A percentile compares a stretch with the other conserved stretches of the same genome.
These are phyloP conservation scores for Pelvicachromis taeniatus DNA, from an alignment of 2,113 vertebrate genomes.

Conservation along the genomic window DNA sequence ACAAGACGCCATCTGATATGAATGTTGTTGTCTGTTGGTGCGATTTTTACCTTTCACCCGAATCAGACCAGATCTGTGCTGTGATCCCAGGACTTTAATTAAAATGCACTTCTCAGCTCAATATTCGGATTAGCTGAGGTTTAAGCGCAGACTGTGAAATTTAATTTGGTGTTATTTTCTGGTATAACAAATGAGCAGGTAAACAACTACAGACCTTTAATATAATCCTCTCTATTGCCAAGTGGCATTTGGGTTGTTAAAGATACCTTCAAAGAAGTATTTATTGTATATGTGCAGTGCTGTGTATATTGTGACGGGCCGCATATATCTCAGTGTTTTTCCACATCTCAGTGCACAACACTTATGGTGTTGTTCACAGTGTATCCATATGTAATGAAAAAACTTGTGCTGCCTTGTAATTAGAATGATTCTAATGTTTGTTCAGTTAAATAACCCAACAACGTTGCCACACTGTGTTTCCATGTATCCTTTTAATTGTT, in stretches of 20 bases:
- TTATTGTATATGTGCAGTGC: constrained; percentile 12
- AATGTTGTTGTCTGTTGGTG: constrained; percentile 3
- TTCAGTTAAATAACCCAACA: neutral
- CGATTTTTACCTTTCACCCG: constrained; percentile 49
- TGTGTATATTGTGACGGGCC: neutral
- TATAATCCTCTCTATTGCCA: constrained; percentile 34
- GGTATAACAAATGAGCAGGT: constrained; percentile 43
- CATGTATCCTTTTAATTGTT: neutral
- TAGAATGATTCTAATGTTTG: neutral
- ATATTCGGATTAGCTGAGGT: constrained; percentile 61
- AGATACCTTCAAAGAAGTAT: neutral
- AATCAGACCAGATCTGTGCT: constrained; percentile 16
- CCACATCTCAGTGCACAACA: neutral
- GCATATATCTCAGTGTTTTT: too few species aligned
- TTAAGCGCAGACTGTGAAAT: constrained; percentile 56
- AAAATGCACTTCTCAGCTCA: constrained; percentile 47
- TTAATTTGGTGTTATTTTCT: constrained; percentile 55
- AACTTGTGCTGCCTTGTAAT: neutral
- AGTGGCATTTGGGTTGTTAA: constrained; percentile 16
- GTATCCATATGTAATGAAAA: neutral
- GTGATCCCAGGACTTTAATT: constrained; percentile 49
- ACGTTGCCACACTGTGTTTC: neutral
- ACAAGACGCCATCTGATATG: constrained; percentile 27
- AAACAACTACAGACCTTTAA: constrained; percentile 43
- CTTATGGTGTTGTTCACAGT: neutral